A percentile compares a stretch with the other conserved stretches of the same genome.
phyloP scores from a whole-genome alignment of 1,140 invertebrate species.

The Nephila pilipes region DNA sequence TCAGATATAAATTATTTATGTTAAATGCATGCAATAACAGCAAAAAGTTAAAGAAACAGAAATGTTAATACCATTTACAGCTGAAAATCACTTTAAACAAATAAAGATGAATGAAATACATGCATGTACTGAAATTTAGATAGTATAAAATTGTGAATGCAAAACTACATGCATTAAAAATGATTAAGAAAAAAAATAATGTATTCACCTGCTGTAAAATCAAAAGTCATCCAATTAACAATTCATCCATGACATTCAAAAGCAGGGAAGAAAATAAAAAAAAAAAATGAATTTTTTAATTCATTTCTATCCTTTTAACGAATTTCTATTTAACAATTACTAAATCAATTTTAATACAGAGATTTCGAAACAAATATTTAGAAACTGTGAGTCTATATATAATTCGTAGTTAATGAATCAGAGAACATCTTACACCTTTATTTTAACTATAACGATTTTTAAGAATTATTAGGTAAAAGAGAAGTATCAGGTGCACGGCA shows the following conservation, averaged over 20 bases:
- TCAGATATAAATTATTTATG: background rate
- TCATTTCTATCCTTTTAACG: background rate
- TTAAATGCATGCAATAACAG: background rate
- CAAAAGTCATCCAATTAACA: slow-evolving; percentile 33
- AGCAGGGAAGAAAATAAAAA: slow-evolving; percentile 33
- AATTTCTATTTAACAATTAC: background rate
- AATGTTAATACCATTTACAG: no score
- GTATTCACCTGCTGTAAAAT: slow-evolving; percentile 53
- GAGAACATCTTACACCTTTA: no score
- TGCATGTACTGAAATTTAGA: background rate
- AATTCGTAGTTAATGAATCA: no score
- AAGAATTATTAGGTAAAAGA: no score
- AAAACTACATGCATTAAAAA: background rate
- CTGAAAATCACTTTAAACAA: background rate
- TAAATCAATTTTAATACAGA: background rate
- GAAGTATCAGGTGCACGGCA: no score
- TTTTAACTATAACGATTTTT: no score
- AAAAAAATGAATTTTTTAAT: slow-evolving; percentile 3
- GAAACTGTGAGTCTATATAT: no score
- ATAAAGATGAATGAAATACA: background rate
- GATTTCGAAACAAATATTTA: background rate
- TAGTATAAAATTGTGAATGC: background rate
- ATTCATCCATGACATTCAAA: slow-evolving; percentile 14
- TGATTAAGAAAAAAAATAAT: slow-evolving; percentile 1
- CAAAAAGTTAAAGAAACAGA: background rate